Evolutionary conservation across 2,797 vertebrate species (phyloP).

Genomic region (Mormyrus proboscirostris): DNA sequence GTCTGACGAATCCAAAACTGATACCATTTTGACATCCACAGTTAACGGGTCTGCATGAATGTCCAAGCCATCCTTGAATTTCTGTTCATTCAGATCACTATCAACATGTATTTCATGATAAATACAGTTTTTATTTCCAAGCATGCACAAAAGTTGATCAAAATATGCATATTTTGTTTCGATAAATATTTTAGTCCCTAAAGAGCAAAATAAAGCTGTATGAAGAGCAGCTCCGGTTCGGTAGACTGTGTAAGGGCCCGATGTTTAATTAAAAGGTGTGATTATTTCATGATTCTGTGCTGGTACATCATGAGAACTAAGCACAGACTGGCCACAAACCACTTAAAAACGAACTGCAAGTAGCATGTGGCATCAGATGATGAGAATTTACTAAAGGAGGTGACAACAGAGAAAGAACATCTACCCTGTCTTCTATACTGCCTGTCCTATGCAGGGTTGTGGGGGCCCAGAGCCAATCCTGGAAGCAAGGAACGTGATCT

Average conservation of each 20-base stretch:
- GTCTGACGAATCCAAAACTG: neutral
- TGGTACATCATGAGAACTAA: neutral
- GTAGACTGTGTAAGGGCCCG: neutral
- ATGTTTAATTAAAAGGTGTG: neutral
- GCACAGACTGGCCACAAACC: neutral
- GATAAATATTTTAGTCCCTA: neutral
- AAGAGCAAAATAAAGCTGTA: neutral
- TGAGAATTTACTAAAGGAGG: neutral
- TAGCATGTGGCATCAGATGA: neutral
- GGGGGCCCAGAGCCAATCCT: neutral
- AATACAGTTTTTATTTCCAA: neutral
- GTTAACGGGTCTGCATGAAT: neutral
- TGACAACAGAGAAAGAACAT: neutral
- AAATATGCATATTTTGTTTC: neutral
- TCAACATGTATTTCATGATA: neutral
- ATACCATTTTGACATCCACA: neutral
- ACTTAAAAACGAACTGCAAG: neutral
- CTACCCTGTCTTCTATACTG: neutral
- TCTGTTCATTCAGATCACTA: neutral
- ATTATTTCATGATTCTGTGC: neutral
- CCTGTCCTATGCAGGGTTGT: neutral
- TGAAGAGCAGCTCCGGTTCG: neutral
- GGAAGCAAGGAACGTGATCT: neutral
- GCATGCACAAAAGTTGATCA: neutral
- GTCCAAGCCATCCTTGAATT: neutral